Evolutionary conservation across 2,113 vertebrate species (phyloP).

Genomic region (Muntiacus reevesi): DNA sequence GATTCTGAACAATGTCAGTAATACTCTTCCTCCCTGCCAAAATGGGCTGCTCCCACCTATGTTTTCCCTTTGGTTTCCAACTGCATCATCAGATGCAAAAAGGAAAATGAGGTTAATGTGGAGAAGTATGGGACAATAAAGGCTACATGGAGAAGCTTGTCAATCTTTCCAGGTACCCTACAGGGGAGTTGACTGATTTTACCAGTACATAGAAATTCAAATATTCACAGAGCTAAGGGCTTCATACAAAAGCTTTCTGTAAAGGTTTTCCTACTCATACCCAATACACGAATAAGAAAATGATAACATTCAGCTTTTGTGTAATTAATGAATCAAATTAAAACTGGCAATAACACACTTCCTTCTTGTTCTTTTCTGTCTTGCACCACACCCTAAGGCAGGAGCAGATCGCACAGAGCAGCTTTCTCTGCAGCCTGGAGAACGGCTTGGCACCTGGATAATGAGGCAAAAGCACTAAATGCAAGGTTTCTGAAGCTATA

Average conservation of each 20-base stretch:
- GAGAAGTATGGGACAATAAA: not conserved
- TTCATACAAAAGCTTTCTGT: not conserved
- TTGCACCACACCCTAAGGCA: not conserved
- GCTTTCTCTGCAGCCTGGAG: not conserved
- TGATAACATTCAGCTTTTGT: not conserved
- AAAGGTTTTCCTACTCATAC: not conserved
- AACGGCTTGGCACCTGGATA: not conserved
- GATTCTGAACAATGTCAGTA: not conserved
- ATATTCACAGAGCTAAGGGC: not conserved
- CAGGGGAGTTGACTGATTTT: not conserved
- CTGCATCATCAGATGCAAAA: not conserved
- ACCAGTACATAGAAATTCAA: not conserved
- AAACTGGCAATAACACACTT: not conserved
- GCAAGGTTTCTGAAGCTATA: not conserved
- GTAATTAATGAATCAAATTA: conserved; percentile 16
- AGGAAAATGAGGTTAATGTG: not conserved
- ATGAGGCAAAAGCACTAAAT: conserved; percentile 3
- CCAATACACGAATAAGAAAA: not conserved
- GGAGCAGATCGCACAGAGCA: not conserved
- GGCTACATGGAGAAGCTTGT: not conserved
- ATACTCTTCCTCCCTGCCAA: not conserved
- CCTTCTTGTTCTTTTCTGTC: conserved; percentile 8
- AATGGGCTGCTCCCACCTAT: not conserved
- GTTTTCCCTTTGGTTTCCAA: not conserved
- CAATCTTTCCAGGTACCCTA: not conserved